Conservation (phyloP, 2,888 invertebrate genomes). For the Drosophila birchii region DNA sequence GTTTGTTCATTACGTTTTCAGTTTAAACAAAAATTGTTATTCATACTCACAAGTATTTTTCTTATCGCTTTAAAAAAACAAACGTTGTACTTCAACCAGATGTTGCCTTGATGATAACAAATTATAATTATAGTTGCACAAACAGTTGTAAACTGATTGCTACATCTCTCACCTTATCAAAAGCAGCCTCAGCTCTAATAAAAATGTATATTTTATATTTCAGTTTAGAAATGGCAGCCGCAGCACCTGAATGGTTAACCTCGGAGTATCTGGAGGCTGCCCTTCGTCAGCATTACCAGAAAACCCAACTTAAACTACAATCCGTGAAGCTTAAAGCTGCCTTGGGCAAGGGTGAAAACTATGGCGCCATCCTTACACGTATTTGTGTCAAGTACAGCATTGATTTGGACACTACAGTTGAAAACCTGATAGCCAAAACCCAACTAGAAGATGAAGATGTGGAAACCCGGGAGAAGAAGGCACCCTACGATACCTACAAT, state of each 20-base stretch:
- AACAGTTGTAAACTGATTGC: neutral
- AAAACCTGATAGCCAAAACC: slow-evolving; percentile 73
- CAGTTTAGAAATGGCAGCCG: slow-evolving; percentile 27
- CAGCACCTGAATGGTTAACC: slow-evolving; percentile 69
- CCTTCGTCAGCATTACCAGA: slow-evolving; percentile 58
- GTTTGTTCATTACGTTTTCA: neutral
- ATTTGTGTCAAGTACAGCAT: slow-evolving; percentile 56
- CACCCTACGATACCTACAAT: slow-evolving; percentile 40
- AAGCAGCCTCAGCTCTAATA: neutral
- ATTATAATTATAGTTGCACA: neutral
- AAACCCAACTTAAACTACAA: slow-evolving; percentile 52
- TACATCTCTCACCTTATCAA: slow-evolving; percentile 6
- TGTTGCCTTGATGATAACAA: neutral
- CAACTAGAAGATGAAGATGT: slow-evolving; percentile 70
- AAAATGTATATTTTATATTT: neutral
- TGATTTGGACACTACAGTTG: slow-evolving; percentile 9
- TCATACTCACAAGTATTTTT: neutral
- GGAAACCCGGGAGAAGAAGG: slow-evolving; percentile 60
- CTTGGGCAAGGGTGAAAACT: slow-evolving; percentile 80
- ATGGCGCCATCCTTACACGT: slow-evolving; percentile 73
- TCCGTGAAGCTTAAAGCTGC: slow-evolving; percentile 55
- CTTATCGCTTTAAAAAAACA: slow-evolving; percentile 1
- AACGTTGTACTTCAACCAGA: neutral
- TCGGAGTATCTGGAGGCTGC: slow-evolving; percentile 62
- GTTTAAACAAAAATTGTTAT: neutral